Conservation (phyloP, 2,888 invertebrate genomes). For the Scotopteryx bipunctaria region DNA sequence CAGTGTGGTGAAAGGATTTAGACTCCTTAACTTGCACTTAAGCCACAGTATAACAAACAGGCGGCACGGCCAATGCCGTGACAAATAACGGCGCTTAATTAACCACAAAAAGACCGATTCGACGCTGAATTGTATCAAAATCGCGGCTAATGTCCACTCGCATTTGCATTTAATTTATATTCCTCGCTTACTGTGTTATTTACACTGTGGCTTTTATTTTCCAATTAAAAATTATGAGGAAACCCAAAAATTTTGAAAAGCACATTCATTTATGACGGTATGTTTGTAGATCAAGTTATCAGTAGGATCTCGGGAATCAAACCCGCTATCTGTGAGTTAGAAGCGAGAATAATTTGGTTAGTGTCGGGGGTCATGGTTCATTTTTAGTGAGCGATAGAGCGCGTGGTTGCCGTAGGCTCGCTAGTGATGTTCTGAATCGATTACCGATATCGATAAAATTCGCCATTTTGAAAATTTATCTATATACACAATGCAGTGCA, state of each 20-base stretch:
- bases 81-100: constrained; percentile 73
- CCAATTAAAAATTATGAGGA: not conserved
- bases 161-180: constrained; percentile 29
- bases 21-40: not conserved
- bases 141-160: constrained; percentile 49
- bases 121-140: constrained; percentile 59
- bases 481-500: too few species aligned
- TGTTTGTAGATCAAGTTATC: constrained; percentile 39
- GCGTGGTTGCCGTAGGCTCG: constrained; percentile 76
- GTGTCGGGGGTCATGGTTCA: constrained; percentile 53
- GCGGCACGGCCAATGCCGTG: constrained; percentile 36
- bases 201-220: constrained; percentile 8
- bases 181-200: constrained; percentile 10
- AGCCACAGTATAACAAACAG: constrained; percentile 7
- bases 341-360: constrained; percentile 43
- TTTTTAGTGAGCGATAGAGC: constrained; percentile 76
- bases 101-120: constrained; percentile 50
- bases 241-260: too few species aligned
- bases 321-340: constrained; percentile 55
- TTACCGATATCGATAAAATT: constrained; percentile 27
- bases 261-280: too few species aligned
- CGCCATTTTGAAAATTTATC: not conserved
- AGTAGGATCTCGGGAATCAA: constrained; percentile 55
- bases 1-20: too few species aligned
- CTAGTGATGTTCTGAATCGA: constrained; percentile 51